Conservation (phyloP, 2,888 invertebrate genomes). For the Brachypalpus laphriformis region DNA sequence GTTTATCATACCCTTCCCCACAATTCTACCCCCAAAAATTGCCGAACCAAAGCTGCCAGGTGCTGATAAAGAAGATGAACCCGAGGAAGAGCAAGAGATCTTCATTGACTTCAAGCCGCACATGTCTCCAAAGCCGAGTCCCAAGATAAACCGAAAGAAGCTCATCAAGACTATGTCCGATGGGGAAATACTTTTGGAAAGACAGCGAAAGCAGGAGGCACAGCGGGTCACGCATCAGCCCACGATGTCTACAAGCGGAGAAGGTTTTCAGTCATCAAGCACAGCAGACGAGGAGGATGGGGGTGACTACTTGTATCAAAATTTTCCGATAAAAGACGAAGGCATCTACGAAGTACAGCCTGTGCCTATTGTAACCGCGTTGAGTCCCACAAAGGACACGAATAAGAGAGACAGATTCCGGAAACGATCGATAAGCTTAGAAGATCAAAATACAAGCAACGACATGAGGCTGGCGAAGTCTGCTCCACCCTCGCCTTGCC, state of each 20-base stretch:
- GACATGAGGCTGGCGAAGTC: constrained; percentile 84
- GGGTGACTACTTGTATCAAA: constrained; percentile 79
- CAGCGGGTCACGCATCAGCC: constrained; percentile 41
- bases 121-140: constrained; percentile 86
- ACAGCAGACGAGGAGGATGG: constrained; percentile 70
- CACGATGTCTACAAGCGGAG: constrained; percentile 33
- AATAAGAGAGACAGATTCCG: constrained; percentile 87
- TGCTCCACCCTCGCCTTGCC: constrained; percentile 86
- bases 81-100: constrained; percentile 90
- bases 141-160: constrained; percentile 83
- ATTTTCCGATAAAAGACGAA: constrained; percentile 77
- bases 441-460: constrained; percentile 84
- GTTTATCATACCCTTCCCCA: constrained; percentile 44
- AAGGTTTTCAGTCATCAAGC: constrained; percentile 42
- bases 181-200: constrained; percentile 60
- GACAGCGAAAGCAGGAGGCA: constrained; percentile 51
- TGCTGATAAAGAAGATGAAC: constrained; percentile 76
- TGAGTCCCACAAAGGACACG: constrained; percentile 75
- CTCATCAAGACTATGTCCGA: constrained; percentile 91
- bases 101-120: constrained; percentile 94
- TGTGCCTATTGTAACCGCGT: constrained; percentile 67
- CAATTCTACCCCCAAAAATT: constrained; percentile 78
- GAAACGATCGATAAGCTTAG: constrained; percentile 89
- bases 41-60: constrained; percentile 77
- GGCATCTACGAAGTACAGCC: constrained; percentile 70